phyloP scores from a whole-genome alignment of 2,797 vertebrate species.

The Tarsius wallacei region DNA sequence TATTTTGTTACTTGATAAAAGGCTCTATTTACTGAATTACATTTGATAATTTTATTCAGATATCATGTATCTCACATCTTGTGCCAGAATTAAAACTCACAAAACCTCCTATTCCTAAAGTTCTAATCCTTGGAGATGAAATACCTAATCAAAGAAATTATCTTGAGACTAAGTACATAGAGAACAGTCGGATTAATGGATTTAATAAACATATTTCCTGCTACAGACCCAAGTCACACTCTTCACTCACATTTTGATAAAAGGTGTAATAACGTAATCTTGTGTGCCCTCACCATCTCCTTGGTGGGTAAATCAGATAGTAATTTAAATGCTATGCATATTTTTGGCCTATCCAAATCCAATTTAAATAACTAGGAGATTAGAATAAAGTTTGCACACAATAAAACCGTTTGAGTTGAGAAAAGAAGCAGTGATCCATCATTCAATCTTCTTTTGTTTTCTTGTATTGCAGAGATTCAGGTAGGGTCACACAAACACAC shows the following conservation, averaged over 20 bases:
- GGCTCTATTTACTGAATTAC: not conserved
- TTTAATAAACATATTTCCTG: not conserved
- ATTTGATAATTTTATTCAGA: slow-evolving; percentile 34
- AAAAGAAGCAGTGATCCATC: not conserved
- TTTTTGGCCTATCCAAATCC: not conserved
- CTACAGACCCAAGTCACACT: not conserved
- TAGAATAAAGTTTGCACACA: not conserved
- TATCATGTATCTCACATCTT: not conserved
- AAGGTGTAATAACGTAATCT: not conserved
- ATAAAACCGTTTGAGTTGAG: not conserved
- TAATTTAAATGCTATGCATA: not conserved
- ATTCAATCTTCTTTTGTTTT: not conserved
- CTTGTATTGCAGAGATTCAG: not conserved
- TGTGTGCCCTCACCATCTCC: not conserved
- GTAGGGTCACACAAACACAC: not conserved
- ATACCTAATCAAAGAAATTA: not conserved
- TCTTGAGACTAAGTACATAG: not conserved
- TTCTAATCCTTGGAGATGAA: not conserved
- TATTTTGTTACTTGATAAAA: not conserved
- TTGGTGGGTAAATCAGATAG: not conserved
- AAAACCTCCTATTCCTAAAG: not conserved
- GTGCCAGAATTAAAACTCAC: not conserved
- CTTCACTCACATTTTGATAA: not conserved
- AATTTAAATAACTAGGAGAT: not conserved
- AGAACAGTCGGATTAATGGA: not conserved